Conservation (phyloP, 2,888 invertebrate genomes). For the Metallyticus violacea region DNA sequence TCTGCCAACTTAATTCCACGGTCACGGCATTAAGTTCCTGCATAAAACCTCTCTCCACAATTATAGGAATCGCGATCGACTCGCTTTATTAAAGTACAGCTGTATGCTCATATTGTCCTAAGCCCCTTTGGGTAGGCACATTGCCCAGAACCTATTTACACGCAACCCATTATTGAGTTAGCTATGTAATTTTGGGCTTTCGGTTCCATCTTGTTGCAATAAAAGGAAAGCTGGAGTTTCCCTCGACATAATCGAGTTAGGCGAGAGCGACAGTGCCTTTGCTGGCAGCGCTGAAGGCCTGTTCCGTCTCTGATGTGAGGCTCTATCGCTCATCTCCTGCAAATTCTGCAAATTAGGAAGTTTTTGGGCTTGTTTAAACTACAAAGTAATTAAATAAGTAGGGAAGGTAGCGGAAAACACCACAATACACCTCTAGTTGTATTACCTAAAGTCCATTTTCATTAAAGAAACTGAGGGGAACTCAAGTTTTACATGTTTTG, state of each 20-base stretch:
- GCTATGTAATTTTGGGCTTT: slow-evolving; percentile 13
- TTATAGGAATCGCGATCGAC: not conserved
- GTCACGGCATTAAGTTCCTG: no score
- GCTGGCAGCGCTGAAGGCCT: not conserved
- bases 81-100: not conserved
- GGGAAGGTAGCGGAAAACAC: not conserved
- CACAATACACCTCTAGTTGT: no score
- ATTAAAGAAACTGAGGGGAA: no score
- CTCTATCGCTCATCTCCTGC: not conserved
- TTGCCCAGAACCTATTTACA: slow-evolving; percentile 2
- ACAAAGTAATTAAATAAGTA: not conserved
- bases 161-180: slow-evolving; percentile 11
- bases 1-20: no score
- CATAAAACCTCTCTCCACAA: no score
- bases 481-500: no score
- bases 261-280: not conserved
- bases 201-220: not conserved
- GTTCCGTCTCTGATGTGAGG: not conserved
- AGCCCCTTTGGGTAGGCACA: no score
- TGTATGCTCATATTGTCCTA: not conserved
- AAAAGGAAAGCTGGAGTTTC: not conserved
- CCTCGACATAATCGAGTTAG: not conserved
- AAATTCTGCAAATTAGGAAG: not conserved
- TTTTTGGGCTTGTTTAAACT: not conserved
- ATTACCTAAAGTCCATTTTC: no score